Percentiles rank a stretch among this genome's conserved stretches.
Evolutionary conservation across 2,888 invertebrate genomes (phyloP).

Genomic region (Ormyrus labotus): DNA sequence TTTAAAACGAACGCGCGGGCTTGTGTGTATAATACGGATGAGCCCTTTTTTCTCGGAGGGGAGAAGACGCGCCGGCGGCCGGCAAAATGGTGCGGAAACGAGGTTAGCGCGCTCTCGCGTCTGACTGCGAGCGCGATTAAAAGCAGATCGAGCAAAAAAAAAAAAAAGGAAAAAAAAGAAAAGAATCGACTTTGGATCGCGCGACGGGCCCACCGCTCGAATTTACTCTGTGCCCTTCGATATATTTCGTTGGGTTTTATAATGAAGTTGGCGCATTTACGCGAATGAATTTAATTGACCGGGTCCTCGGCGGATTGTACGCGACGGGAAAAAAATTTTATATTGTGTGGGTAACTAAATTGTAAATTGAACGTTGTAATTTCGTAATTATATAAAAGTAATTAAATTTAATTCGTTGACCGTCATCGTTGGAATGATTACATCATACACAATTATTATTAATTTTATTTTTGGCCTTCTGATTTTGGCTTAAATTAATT

Average conservation of each 20-base stretch:
- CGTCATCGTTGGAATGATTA: too few species aligned
- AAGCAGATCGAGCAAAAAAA: background rate
- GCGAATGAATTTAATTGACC: background rate
- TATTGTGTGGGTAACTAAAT: too few species aligned
- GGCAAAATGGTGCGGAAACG: conserved; percentile 36
- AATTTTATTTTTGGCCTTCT: too few species aligned
- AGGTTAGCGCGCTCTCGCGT: conserved; percentile 39
- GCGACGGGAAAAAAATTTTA: too few species aligned
- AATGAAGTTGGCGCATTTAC: conserved; percentile 9
- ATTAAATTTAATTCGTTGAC: too few species aligned
- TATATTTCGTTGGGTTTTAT: conserved; percentile 19
- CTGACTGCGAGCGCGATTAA: conserved; percentile 12
- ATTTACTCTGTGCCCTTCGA: background rate
- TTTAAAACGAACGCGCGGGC: background rate
- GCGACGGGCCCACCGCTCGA: background rate
- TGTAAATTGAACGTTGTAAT: too few species aligned
- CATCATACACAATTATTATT: too few species aligned
- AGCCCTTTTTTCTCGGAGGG: background rate
- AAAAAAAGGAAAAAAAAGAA: background rate
- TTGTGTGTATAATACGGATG: too few species aligned
- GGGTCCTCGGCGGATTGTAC: background rate
- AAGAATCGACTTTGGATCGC: conserved; percentile 20
- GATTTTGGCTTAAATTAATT: too few species aligned
- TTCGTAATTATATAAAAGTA: too few species aligned
- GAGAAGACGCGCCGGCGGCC: background rate